Base-by-base conservation (phyloP, 1,140 invertebrate species). In the Elymnias hypermnestra region DNA sequence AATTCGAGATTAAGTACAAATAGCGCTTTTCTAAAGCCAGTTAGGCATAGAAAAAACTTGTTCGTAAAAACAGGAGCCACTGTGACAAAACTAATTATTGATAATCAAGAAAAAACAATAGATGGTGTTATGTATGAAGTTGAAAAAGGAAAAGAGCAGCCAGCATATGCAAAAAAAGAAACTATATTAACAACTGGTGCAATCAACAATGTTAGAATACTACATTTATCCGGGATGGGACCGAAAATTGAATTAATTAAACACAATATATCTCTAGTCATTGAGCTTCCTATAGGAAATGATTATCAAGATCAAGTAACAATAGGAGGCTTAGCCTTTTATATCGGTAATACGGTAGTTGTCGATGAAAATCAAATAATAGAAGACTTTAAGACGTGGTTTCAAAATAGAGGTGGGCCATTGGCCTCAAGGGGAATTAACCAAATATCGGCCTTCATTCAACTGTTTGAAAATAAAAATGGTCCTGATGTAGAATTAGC, bases 171-270 rank as follows among this genome's bases (percentile, higher is more conserved):
- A 1, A 87, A 84, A 23, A 88, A 90, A 54, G 91, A 92, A 73
- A 86, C 91, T 0, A 88, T 93, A 33, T 15, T 94, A 8, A 90
- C 91, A 0, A 89, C 88, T 5, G 93, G 92, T 40, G 83, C 71
- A 42, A 87, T 76, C 41, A 86, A 87, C 23, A 88, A 89, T 26
- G 91, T 92, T 0, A 87, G 92, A 61, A 55, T 94, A 7, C 57
- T 94, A 4, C 91, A 94, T 89, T 60, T 94, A 0, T 93, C 92
- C 12, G 93, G 93, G 8, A 89, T 94, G 22, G 93, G 93, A 13
- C 92, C 92, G 4, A 88, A 86, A 39, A 67, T 89, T 12, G 90
- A 94, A 56, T 66, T 97, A 1, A 59, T 88, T 18, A 79, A 89
- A 47, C 61, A 89, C 15, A 87, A 87, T 10, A 90, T 93, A 15